Percentiles rank a stretch among this genome's conserved stretches.
Conservation (phyloP, 2,888 invertebrate species). For the Leistus spinibarbis region DNA sequence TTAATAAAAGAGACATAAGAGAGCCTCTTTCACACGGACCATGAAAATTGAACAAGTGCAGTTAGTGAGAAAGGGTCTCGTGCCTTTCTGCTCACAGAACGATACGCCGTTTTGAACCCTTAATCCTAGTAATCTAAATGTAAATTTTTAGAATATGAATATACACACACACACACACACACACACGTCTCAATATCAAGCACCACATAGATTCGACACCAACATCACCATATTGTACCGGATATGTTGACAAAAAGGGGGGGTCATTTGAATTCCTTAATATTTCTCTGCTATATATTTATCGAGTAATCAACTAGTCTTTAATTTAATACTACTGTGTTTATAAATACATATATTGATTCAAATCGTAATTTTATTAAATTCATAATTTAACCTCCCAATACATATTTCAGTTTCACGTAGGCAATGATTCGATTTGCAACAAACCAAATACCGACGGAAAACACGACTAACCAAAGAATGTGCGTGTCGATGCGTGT, state of each 20-base stretch:
- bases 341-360: no score
- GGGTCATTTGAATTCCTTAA: background rate
- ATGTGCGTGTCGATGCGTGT: no score
- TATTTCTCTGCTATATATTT: no score
- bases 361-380: no score
- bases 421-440: no score
- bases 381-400: no score
- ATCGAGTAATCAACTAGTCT: no score
- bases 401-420: no score
- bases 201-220: background rate
- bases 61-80: background rate
- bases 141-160: slow-evolving; percentile 35
- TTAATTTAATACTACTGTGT: no score
- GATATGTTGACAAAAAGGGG: background rate
- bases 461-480: no score
- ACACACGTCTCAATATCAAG: background rate
- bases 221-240: background rate
- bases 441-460: no score
- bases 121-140: slow-evolving; percentile 35
- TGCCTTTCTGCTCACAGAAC: background rate
- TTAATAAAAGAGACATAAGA: background rate
- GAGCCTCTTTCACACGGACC: background rate
- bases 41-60: background rate
- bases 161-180: slow-evolving; percentile 14
- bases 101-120: background rate